Evolutionary conservation across 53 echinoderm and acorn worm species (phyloP), one percentile per base, ranked within the genome.

Genomic region (Apostichopus leukothele): DNA sequence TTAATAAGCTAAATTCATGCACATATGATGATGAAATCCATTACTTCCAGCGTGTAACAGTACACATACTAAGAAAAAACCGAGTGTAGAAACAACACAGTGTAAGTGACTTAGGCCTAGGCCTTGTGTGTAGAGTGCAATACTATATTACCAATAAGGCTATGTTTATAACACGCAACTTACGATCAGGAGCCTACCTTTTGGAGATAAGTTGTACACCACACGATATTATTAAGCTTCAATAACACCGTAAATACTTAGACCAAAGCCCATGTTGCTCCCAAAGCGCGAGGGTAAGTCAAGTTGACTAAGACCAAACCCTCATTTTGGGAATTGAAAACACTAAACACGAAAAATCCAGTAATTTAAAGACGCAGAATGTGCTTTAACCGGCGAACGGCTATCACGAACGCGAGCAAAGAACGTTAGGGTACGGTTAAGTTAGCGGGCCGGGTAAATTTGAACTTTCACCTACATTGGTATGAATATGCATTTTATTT

Each of bases 381-480:
- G 12, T 81, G 39, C 14, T 52, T 54, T 9, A 8, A 81, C 81
- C 81, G 81, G 55, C 18, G 19, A 54, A 12, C 55, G 53, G 22
- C 55, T 22, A 55, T n/a, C 5, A 22, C 81, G 55, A 59, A 14
- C 81, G 53, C 54, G 81, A n/a, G 14, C 1, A 79, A 81, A 81
- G 81, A 81, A 81, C 81, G 81, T 81, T 79, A 19, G 8, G 53
- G 19, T 39, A 39, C 39, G 39, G 39, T 39, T 39, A 39, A 39
- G 39, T 54, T 9, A 52, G 59, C 55, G 55, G 81, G 81, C 55
- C 54, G 81, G 59, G 59, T 54, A 52, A 50, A 54, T 21, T 81
- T 81, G 81, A 81, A 81, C 81, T 81, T 81, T 81, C 81, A 60
- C 81, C 55, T 81, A 78, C 53, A 51, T 53, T 53, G 16, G 12